Conservation (phyloP, 2,113 vertebrate species). For the Eulacestoma nigropectus region DNA sequence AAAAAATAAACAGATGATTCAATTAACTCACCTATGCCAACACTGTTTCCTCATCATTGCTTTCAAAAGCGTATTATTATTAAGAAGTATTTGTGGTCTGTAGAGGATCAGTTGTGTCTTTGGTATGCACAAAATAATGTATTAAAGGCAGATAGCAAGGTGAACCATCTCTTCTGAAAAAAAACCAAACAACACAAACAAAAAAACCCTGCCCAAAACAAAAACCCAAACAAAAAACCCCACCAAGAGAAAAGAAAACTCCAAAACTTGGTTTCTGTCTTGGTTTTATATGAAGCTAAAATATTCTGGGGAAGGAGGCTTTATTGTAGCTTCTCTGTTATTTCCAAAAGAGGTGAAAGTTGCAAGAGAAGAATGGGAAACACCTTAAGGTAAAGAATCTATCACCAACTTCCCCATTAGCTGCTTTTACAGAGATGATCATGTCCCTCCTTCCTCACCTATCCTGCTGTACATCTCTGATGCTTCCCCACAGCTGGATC, state of each 20-base stretch:
- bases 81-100: background rate
- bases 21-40: background rate
- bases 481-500: background rate
- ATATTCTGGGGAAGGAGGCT: background rate
- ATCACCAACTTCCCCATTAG: background rate
- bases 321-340: background rate
- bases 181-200: background rate
- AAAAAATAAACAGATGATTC: background rate
- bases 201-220: accelerated
- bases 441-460: background rate
- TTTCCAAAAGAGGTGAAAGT: background rate
- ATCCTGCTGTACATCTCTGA: background rate
- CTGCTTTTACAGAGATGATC: background rate
- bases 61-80: background rate
- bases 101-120: background rate
- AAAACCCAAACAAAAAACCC: background rate
- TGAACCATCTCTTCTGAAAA: background rate
- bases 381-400: background rate
- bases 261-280: background rate
- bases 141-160: background rate
- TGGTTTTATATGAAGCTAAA: background rate
- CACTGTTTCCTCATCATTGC: background rate
- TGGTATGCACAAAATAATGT: background rate
- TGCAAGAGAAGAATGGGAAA: background rate
- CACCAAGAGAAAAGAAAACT: background rate